Conservation (phyloP, 2,797 vertebrate genomes). For the Mareca strepera region DNA sequence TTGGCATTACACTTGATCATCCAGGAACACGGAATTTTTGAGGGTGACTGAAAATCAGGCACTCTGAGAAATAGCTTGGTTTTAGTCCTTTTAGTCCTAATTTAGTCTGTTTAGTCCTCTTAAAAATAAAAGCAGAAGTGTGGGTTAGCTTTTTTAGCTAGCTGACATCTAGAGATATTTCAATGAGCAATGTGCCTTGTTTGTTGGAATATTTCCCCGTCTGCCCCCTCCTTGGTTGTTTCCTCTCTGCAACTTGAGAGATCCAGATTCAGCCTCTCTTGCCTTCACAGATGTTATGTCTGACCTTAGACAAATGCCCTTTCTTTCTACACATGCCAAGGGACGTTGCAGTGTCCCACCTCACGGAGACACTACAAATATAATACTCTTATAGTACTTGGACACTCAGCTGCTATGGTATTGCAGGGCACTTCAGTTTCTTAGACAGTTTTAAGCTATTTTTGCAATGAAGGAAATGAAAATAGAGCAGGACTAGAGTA, state of each 20-base stretch:
- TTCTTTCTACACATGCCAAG: background rate
- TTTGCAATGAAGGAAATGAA: background rate
- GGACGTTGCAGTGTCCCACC: background rate
- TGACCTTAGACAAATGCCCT: background rate
- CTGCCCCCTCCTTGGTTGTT: background rate
- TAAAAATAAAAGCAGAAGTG: background rate
- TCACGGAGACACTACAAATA: background rate
- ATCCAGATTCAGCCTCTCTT: background rate
- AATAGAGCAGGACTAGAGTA: background rate
- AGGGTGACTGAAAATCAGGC: background rate
- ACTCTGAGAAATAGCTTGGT: background rate
- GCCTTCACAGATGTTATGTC: background rate
- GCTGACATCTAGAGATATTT: background rate
- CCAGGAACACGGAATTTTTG: background rate
- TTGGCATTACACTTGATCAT: background rate
- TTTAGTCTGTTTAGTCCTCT: background rate
- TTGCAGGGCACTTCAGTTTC: background rate
- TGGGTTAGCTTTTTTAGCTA: background rate
- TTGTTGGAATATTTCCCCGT: background rate
- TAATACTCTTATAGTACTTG: rapidly evolving
- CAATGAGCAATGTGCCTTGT: background rate
- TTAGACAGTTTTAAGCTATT: background rate
- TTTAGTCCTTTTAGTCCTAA: background rate
- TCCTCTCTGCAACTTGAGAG: background rate
- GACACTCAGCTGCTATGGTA: background rate